phyloP scores from a whole-genome alignment of 1,140 invertebrate species.

The Ceratosolen fusciceps region DNA sequence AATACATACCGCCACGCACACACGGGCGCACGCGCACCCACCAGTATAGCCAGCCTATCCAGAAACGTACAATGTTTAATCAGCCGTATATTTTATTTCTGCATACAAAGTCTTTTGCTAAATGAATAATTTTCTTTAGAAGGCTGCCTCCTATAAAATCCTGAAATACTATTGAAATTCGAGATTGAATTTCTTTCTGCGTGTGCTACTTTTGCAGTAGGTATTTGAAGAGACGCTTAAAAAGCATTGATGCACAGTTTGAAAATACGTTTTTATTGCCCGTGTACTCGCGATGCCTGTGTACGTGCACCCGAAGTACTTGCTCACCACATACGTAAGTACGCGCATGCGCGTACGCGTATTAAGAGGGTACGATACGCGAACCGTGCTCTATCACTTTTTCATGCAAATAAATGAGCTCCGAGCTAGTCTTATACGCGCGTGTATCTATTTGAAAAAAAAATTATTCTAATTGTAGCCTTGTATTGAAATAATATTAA shows the following conservation, averaged over 20 bases:
- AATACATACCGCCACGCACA: too few relatives aligned
- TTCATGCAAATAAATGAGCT: not conserved
- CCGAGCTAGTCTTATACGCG: not conserved
- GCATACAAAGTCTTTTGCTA: not conserved
- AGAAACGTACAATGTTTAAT: not conserved
- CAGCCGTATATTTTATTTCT: not conserved
- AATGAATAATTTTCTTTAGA: conserved; percentile 9
- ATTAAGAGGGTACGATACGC: too few relatives aligned
- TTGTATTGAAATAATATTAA: too few relatives aligned
- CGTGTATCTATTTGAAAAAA: too few relatives aligned
- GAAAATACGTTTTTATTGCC: not conserved
- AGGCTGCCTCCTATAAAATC: not conserved
- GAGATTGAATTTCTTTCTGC: not conserved
- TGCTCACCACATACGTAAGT: too few relatives aligned
- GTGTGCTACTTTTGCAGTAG: not conserved
- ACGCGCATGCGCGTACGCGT: too few relatives aligned
- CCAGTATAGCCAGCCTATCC: too few relatives aligned
- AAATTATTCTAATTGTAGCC: not conserved
- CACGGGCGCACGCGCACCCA: too few relatives aligned
- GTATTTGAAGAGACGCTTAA: not conserved
- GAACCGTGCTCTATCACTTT: too few relatives aligned
- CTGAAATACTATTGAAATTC: not conserved
- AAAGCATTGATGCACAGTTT: not conserved
- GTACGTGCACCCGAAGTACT: too few relatives aligned
- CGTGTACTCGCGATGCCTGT: too few relatives aligned